Conservation (phyloP, 2,888 invertebrate species). For the Atherix ibis region DNA sequence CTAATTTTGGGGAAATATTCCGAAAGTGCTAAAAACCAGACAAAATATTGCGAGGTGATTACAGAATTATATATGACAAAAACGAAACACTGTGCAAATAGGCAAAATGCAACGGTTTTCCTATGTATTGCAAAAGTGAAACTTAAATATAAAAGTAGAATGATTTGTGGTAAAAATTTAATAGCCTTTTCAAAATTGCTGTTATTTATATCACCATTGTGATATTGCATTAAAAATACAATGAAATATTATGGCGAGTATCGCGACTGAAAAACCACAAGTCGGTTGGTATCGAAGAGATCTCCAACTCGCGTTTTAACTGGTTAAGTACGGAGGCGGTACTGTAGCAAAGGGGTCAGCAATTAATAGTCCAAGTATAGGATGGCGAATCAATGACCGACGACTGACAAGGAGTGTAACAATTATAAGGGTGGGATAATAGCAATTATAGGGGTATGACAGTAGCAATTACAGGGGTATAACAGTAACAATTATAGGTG, state of each 20-base stretch:
- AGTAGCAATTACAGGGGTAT: too few species aligned
- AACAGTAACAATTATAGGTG: too few species aligned
- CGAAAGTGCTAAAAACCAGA: constrained; percentile 90
- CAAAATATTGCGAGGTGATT: constrained; percentile 91
- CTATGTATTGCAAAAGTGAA: constrained; percentile 49
- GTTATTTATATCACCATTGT: constrained; percentile 38
- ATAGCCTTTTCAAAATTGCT: constrained; percentile 39
- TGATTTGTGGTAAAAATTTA: constrained; percentile 49
- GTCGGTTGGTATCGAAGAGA: too few species aligned
- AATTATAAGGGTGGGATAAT: too few species aligned
- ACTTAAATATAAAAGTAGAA: constrained; percentile 47
- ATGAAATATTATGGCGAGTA: constrained; percentile 87
- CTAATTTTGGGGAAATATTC: too few species aligned
- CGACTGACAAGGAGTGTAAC: too few species aligned
- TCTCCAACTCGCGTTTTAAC: too few species aligned
- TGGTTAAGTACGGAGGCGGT: too few species aligned
- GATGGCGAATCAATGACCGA: too few species aligned
- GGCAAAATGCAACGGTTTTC: constrained; percentile 62
- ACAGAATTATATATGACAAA: constrained; percentile 92
- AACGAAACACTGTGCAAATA: constrained; percentile 70
- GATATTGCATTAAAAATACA: constrained; percentile 88
- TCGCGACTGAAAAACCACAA: constrained; percentile 88
- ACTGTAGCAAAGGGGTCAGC: too few species aligned
- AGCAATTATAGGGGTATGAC: too few species aligned
- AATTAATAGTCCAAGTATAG: too few species aligned